phyloP scores from a whole-genome alignment of 2,113 vertebrate species.

The Suricata suricatta region DNA sequence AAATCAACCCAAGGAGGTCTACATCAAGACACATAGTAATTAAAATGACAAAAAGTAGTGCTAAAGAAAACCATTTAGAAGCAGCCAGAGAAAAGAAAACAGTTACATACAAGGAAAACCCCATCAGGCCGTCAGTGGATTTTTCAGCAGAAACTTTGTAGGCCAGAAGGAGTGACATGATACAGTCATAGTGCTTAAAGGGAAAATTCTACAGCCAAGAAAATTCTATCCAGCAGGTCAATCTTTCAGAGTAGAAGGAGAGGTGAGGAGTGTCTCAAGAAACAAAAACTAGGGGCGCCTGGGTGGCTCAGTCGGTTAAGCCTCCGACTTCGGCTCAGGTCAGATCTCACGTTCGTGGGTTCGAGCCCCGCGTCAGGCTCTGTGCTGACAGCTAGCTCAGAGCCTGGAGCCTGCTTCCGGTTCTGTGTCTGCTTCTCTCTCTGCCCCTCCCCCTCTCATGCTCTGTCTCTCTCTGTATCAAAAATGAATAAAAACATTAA shows the following conservation, averaged over 20 bases:
- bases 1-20: neutral
- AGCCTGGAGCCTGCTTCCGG: too few relatives aligned
- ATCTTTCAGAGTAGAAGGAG: neutral
- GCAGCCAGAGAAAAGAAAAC: neutral
- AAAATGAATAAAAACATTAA: too few relatives aligned
- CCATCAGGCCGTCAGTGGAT: neutral
- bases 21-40: neutral
- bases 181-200: neutral
- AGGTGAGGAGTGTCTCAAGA: neutral
- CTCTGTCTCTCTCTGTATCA: too few relatives aligned
- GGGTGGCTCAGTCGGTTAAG: too few relatives aligned
- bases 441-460: too few relatives aligned
- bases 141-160: neutral
- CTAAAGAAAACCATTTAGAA: neutral
- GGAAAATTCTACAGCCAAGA: neutral
- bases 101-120: neutral
- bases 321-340: too few relatives aligned
- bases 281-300: neutral
- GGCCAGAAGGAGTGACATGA: neutral
- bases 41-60: neutral
- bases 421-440: too few relatives aligned
- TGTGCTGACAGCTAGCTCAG: too few relatives aligned
- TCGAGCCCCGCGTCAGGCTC: too few relatives aligned
- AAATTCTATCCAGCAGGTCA: neutral
- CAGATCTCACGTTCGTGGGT: too few relatives aligned